A percentile compares a stretch with the other conserved stretches of the same genome.
Evolutionary conservation across 2,797 vertebrate species (phyloP).

Genomic region (Prionace glauca): DNA sequence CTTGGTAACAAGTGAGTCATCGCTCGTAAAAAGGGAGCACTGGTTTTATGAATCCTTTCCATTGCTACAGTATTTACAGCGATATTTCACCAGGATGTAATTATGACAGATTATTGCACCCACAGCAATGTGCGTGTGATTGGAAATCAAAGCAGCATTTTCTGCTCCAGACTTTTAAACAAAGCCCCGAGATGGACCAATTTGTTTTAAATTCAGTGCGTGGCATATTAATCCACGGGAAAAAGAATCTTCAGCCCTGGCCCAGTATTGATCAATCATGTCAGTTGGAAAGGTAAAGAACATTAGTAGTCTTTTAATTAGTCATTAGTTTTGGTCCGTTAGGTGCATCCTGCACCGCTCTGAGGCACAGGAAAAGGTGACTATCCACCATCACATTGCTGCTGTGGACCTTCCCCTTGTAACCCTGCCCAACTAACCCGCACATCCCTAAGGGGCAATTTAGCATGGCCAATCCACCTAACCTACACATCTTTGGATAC

Average conservation of each 20-base stretch:
- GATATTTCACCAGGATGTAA: not conserved
- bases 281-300: not conserved
- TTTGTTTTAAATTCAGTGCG: not conserved
- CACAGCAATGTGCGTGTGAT: not conserved
- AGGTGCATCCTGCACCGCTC: not conserved
- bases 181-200: not conserved
- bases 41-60: not conserved
- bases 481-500: too few relatives aligned
- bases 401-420: too few relatives aligned
- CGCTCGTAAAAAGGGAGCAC: not conserved
- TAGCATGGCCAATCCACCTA: too few relatives aligned
- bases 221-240: not conserved
- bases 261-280: not conserved
- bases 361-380: not conserved
- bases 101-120: not conserved
- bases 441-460: too few relatives aligned
- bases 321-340: not conserved
- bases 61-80: not conserved
- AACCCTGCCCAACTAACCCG: too few relatives aligned
- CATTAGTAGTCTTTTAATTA: not conserved
- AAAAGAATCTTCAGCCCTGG: not conserved
- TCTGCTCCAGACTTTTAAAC: not conserved
- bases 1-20: not conserved
- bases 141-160: not conserved
- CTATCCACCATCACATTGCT: too few relatives aligned